Evolutionary conservation across 1,140 invertebrate genomes (phyloP), one percentile per base, ranked within the genome.

Genomic region (Hydropsyche tenuis): DNA sequence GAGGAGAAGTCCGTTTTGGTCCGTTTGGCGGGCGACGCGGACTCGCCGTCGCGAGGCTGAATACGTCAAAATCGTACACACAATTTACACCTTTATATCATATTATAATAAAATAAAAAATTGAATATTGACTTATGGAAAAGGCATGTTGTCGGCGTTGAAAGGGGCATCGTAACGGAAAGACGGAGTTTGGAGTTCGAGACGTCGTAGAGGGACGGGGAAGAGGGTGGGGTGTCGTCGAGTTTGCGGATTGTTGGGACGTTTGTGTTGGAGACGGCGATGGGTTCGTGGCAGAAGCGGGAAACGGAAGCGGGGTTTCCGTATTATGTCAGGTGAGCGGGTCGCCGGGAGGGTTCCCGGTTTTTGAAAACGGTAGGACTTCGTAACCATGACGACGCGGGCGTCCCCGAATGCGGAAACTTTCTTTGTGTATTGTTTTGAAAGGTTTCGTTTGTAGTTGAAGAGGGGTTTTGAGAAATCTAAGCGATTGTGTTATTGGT

Each of bases 291-390:
- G 81, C 83, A 81, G 76, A 86, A 85, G 79, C 71, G 81, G 65
- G 87, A 88, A 82, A 86, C 87, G 80, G 85, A 87, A 81, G 85
- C 83, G 20, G 87, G 87, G 43, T 88, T 87, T 80, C 83, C 86
- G 2, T 86, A 82, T 80, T 88, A 88, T 78, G 79, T 88, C 42
- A 84, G 86, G 87, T 88, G 81, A 83, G 81, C 14, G 30, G 30
- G 9, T 37, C 9, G 3, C 9, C n/a, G n/a, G n/a, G n/a, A n/a
- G n/a, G 30, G 3, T 37, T 37, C 9, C 9, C 9, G 30, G 3
- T 37, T 37, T 9, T 3, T 3, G 30, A 37, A 37, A 4, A 9
- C 30, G 30, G 30, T 3, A 37, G 9, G 30, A 4, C 9, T 37
- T 37, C 30, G 30, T 37, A 3, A 9, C 30, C 30, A 37, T 37